Base-by-base conservation (phyloP, 37 sponge, comb jelly and placozoan species). In the Amphimedon queenslandica region DNA sequence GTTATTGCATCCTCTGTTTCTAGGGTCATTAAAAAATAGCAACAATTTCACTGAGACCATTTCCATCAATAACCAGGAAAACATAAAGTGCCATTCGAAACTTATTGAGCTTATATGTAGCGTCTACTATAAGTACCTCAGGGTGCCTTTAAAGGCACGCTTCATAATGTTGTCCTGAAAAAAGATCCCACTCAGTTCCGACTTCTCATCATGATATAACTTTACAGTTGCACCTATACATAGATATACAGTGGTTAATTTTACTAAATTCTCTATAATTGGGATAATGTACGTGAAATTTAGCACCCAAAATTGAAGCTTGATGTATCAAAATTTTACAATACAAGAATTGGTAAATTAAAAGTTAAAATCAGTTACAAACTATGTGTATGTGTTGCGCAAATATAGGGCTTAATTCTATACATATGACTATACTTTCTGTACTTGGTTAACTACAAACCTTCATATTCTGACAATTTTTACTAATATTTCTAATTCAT, bases 31-130 rank as follows among this genome's bases (percentile, higher is more conserved):
- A 63, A 24, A 37, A 63, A n/a, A 40, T 64, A 25, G 33, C 41
- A 21, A 77, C 78, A 11, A 84, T 71, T 40, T 77, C 85, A 77
- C 85, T 77, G 37, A 77, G 77, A 20, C 77, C 84, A 75, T 82
- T 82, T 21, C 32, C 29, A 76, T 83, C 84, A 13, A 55, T 71
- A 38, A n/a, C 23, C 25, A 83, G 37, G 40, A 83, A 37, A 13
- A 83, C 16, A 36, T 77, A 83, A 18, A 70, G 10, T 5, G 77
- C 77, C 57, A 75, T 25, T 24, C 27, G 55, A 16, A 83, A 36
- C 30, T 83, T 69, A 8, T 41, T 30, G 53, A 83, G 73, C 41
- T 83, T 83, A 37, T 83, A 83, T 24, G 77, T 76, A 32, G 72
- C 77, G 64, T 83, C 71, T 20, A 83, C 35, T 37, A 70, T 37